A percentile compares a stretch with the other conserved stretches of the same genome.
phyloP scores from a whole-genome alignment of 2,113 vertebrate species.

The Sinocyclocheilus anshuiensis region DNA sequence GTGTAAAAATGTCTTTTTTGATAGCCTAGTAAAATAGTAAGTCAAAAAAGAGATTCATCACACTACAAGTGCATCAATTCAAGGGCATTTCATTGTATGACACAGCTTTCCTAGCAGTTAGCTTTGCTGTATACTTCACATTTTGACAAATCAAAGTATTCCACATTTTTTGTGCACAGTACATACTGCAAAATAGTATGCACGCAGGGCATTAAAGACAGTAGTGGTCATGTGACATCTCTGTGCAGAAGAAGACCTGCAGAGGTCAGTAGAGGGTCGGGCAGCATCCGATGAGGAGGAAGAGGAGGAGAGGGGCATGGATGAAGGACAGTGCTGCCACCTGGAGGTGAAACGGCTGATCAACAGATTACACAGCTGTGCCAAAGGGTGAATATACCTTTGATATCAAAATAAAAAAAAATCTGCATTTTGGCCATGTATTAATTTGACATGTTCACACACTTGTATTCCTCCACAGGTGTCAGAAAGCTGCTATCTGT shows the following conservation, averaged over 20 bases:
- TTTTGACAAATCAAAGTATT: not conserved
- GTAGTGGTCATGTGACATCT: not conserved
- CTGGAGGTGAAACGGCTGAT: conserved; percentile 63
- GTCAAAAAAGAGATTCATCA: no score
- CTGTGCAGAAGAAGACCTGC: conserved; percentile 68
- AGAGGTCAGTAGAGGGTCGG: conserved; percentile 77
- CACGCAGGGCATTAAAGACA: not conserved
- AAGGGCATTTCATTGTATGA: no score
- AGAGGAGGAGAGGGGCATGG: conserved; percentile 61
- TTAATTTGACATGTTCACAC: not conserved
- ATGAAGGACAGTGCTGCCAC: conserved; percentile 58
- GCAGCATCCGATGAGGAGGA: conserved; percentile 81
- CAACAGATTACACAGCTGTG: conserved; percentile 59
- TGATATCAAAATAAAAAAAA: not conserved
- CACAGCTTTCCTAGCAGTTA: no score
- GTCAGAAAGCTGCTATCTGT: conserved; percentile 57
- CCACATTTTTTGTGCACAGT: not conserved
- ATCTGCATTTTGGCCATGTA: not conserved
- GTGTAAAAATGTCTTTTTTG: no score
- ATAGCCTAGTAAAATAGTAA: no score
- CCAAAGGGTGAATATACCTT: conserved; percentile 61
- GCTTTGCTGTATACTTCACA: no score
- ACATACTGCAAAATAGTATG: not conserved
- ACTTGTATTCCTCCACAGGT: conserved; percentile 53
- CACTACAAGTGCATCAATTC: no score